Conservation (phyloP, 2,797 vertebrate species). For the Sternarchorhynchus goeldii region DNA sequence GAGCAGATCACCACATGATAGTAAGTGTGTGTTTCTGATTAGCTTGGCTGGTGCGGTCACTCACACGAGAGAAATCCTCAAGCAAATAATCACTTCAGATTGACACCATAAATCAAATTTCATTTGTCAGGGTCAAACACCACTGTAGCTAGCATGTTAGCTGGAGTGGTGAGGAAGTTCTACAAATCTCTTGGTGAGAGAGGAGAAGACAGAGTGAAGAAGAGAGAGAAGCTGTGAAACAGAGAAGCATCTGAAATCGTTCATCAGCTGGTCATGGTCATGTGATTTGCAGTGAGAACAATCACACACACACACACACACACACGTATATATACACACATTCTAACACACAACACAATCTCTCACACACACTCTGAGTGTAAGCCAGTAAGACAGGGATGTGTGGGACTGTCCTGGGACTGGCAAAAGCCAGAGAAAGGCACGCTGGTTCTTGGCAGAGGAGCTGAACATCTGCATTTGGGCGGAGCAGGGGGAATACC, state of each 20-base stretch:
- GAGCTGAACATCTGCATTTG: conserved; percentile 66
- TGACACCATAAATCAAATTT: conserved; percentile 53
- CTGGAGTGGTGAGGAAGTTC: conserved; percentile 17
- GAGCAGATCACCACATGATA: conserved; percentile 52
- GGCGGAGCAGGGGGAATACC: conserved; percentile 59
- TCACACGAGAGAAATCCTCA: conserved; percentile 49
- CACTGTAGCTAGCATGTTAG: conserved; percentile 11
- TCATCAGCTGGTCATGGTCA: conserved; percentile 53
- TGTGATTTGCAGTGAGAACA: conserved; percentile 47
- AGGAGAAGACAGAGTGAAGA: conserved; percentile 18
- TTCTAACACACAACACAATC: conserved; percentile 31
- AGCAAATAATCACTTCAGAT: conserved; percentile 62
- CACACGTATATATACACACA: conserved; percentile 7
- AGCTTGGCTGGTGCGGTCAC: conserved; percentile 44
- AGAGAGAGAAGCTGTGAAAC: conserved; percentile 30
- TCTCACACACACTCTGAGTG: conserved; percentile 34
- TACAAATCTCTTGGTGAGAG: conserved; percentile 10
- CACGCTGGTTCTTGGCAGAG: conserved; percentile 62
- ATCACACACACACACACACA: conserved; percentile 34
- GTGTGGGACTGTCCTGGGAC: conserved; percentile 58
- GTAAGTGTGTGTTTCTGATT: conserved; percentile 58
- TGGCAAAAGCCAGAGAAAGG: conserved; percentile 52
- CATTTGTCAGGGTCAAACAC: conserved; percentile 48
- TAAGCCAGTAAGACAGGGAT: conserved; percentile 50
- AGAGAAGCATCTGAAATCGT: conserved; percentile 51